Percentiles rank a stretch among this genome's conserved stretches.
phyloP scores from a whole-genome alignment of 2,797 vertebrate species.

The Melanotaenia parkinsoni region DNA sequence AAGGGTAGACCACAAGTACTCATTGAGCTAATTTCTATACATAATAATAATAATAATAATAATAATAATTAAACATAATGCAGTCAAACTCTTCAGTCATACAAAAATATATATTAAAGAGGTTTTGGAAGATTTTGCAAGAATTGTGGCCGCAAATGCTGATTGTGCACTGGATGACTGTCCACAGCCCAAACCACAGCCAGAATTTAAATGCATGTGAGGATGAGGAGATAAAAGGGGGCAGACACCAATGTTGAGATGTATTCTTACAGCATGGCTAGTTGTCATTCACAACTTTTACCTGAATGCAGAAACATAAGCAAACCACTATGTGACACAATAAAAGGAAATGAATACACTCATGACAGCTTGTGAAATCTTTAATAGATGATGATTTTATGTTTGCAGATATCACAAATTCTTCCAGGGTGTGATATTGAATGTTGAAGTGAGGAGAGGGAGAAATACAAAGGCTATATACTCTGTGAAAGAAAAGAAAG shows the following conservation, averaged over 20 bases:
- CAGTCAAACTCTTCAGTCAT: neutral
- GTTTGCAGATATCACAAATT: too few relatives aligned
- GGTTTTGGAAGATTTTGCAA: neutral
- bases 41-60: neutral
- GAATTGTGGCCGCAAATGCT: neutral
- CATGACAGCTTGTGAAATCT: neutral
- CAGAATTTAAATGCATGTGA: neutral
- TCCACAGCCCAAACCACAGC: neutral
- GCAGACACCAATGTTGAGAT: neutral
- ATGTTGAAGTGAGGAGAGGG: too few relatives aligned
- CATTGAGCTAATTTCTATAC: neutral
- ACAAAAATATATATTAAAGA: neutral
- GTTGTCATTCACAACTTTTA: neutral
- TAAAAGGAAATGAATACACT: neutral
- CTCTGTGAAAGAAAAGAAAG: neutral
- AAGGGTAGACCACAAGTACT: neutral
- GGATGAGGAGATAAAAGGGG: conserved; percentile 3
- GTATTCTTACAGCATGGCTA: neutral
- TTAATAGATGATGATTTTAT: too few relatives aligned
- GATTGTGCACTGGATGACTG: neutral
- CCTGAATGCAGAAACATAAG: neutral
- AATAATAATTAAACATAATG: neutral
- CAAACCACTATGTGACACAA: neutral
- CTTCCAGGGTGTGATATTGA: too few relatives aligned
- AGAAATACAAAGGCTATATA: too few relatives aligned